phyloP scores from a whole-genome alignment of 2,888 invertebrate genomes.

The Meta bourneti region DNA sequence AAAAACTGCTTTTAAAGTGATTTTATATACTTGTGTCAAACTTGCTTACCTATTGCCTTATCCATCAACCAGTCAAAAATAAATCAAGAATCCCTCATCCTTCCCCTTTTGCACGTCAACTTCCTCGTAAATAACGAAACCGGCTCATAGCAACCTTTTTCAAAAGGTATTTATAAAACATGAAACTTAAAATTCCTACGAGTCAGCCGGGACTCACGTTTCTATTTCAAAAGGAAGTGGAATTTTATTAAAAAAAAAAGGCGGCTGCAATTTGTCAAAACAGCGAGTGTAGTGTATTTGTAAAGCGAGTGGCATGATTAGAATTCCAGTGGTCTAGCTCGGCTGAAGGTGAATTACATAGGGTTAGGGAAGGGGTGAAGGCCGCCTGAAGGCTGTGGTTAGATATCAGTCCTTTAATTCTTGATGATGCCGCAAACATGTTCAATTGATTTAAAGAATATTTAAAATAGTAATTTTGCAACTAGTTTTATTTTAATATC shows the following conservation, averaged over 20 bases:
- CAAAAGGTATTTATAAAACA: neutral
- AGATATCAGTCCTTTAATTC: neutral
- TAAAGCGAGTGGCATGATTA: neutral
- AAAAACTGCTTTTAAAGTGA: no score
- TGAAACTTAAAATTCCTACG: neutral
- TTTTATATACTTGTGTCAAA: neutral
- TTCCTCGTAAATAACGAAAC: neutral
- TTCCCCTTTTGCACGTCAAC: neutral
- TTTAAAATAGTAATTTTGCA: no score
- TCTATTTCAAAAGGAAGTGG: neutral
- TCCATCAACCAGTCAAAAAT: neutral
- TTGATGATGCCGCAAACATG: neutral
- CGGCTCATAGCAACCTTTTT: neutral
- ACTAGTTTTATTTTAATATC: no score
- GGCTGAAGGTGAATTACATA: neutral
- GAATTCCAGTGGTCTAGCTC: neutral
- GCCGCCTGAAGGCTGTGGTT: slow-evolving; percentile 12
- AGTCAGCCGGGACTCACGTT: neutral
- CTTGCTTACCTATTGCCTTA: neutral
- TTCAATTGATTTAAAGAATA: neutral
- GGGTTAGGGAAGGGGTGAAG: slow-evolving; percentile 8
- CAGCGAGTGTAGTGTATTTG: no score
- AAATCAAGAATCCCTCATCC: neutral
- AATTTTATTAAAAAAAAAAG: neutral
- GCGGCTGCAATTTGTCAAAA: neutral